These are phyloP conservation scores for Semaprochilodus insignis DNA, from an alignment of 2,797 vertebrate genomes.

Conservation along the genomic window DNA sequence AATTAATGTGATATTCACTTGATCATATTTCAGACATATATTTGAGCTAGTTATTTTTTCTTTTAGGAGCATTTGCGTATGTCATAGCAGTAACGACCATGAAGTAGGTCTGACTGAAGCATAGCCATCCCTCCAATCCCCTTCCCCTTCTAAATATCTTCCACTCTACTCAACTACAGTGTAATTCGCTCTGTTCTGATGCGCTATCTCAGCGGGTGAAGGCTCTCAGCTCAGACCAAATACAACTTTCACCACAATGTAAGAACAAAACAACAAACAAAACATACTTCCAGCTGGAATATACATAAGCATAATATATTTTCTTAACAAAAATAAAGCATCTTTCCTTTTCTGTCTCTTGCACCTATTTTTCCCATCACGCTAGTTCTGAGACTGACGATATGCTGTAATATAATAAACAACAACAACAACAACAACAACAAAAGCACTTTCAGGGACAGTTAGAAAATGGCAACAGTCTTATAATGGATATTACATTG, in stretches of 20 bases:
- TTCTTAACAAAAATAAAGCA: constrained; percentile 96
- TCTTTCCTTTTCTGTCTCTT: constrained; percentile 83
- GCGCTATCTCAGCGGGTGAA: neutral
- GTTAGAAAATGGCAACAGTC: constrained; percentile 6
- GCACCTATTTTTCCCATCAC: constrained; percentile 73
- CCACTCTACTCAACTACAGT: neutral
- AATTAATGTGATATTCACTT: no score
- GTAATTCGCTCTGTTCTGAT: neutral
- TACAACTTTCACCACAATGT: constrained; percentile 24
- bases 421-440: constrained; percentile 68
- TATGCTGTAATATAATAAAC: constrained; percentile 83
- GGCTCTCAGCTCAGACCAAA: neutral
- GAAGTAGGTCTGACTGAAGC: neutral
- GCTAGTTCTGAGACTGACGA: constrained; percentile 83
- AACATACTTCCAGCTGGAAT: constrained; percentile 86
- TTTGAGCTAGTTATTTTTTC: no score
- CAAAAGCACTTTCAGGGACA: constrained; percentile 46
- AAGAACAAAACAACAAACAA: constrained; percentile 65
- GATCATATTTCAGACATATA: no score
- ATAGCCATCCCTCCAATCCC: neutral
- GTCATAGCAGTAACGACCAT: neutral
- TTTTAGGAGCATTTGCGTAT: neutral
- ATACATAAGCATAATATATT: constrained; percentile 89
- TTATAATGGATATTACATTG: constrained; percentile 18
- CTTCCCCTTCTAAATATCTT: neutral